Evolutionary conservation across 1,140 invertebrate genomes (phyloP), one percentile per base, ranked within the genome.

Genomic region (Agrypnia vestita): DNA sequence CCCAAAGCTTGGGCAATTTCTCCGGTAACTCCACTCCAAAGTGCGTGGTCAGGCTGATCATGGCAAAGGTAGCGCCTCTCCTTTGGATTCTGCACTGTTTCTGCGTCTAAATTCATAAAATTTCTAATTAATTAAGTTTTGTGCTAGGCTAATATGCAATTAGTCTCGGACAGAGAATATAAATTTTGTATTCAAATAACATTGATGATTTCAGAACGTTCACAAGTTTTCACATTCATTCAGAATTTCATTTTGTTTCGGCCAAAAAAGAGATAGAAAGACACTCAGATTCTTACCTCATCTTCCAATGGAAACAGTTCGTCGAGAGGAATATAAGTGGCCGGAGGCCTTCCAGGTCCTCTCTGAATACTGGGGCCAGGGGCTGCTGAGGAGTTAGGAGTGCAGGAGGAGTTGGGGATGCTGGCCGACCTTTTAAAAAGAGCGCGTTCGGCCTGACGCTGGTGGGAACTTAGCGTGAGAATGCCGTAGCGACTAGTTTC

Each of bases 1-100:
- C 93, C 94, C 96, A 97, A 0, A 98, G 88, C 77, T 93, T 91
- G 9, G 95, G 94, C 78, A 97, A 86, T 85, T 95, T 94, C 0
- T 90, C 86, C 0, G 94, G 92, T 53, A 98, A 86, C 61, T 93
- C 86, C 13, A 88, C 86, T 0, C 93, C 93, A 85, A 97, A 96
- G 81, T 91, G 88, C 61, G 86, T 85, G 12, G 91, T 90, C 67
- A 97, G 93, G 59, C 93, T 91, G 21, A 90, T 93, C 44, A 98
- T 89, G 11, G 96, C 96, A 72, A 94, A 90, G 6, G 92, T 93
- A 0, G 96, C 94, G 11, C 97, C 97, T 74, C 95, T 87, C 61
- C 95, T 90, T 85, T 97, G 95, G n/a, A 94, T 94, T 62, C 91
- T 90, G 84, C 92, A 92, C 83, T 85, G 88, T 87, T 92, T 95